Base-by-base conservation (phyloP, 2,797 vertebrate genomes). In the Dallia pectoralis region DNA sequence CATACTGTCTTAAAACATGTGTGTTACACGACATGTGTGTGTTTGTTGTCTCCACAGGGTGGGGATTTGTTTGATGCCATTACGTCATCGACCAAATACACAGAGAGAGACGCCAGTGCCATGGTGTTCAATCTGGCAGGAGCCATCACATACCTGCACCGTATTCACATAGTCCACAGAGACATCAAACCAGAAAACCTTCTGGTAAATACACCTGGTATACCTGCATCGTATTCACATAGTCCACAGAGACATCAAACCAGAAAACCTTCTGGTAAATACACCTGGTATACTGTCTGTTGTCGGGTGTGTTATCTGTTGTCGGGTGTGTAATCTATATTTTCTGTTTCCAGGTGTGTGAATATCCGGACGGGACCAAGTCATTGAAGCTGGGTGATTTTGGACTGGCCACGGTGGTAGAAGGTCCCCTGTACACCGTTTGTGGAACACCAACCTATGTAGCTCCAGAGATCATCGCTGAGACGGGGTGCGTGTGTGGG, bases 141-240 rank as follows among this genome's bases (percentile, higher is more conserved):
- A 0, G 97, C 97, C 25, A 90, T 99, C 81, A 93, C 95, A 73
- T 99, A 99, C 77, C 95, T 99, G 68, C 97, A 99, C 19, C 74
- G 92, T 1, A 96, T 98, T 89, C 95, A 95, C 90, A 99, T 99
- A 0, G 97, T 98, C 1, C 97, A 99, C 89, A 89, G 97, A 71
- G 97, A 99, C 86, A 99, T 99, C 91, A 99, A 99, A 79, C 97
- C 97, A 0, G 97, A 99, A 88, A 99, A 99, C 77, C 95, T 99
- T 18, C 40, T 65, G 63, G 63, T 65, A 72, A n/a, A 56, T 51
- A 71, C 67, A 49, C 49, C 53, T 56, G 8, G 6, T 12, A 63
- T 62, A 63, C 53, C 53, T 44, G 40, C 33, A 36, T 36, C 33
- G 40, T 44, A 96, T 98, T 89, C 95, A 95, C 90, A 99, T 99